Percentiles rank a stretch among this genome's conserved stretches.
Evolutionary conservation across 2,888 invertebrate genomes (phyloP).

Genomic region (Hedychridium roseum): DNA sequence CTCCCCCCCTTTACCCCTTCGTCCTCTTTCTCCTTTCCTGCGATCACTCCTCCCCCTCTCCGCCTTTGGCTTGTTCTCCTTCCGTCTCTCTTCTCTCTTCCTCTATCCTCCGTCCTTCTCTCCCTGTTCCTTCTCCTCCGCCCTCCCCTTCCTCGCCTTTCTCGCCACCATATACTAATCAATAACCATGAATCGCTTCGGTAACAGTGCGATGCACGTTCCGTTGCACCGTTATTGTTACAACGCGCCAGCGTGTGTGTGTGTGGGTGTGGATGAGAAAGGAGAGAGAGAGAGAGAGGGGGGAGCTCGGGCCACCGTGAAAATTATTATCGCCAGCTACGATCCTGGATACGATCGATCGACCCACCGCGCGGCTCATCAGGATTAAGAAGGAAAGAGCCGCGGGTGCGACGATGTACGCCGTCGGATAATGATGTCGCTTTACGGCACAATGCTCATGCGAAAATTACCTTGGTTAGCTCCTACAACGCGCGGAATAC

Average conservation of each 20-base stretch:
- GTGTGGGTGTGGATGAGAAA: too few species aligned
- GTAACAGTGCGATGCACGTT: conserved; percentile 49
- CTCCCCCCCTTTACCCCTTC: too few species aligned
- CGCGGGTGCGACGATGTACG: too few species aligned
- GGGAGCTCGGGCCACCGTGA: conserved; percentile 33
- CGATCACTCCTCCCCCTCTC: conserved; percentile 14
- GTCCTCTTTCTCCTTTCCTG: too few species aligned
- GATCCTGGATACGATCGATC: conserved; percentile 11
- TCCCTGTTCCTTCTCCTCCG: conserved; percentile 11
- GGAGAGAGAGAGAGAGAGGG: neutral
- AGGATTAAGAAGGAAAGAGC: too few species aligned
- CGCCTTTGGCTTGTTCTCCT: too few species aligned
- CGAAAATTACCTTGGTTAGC: too few species aligned
- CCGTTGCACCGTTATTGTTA: conserved; percentile 49
- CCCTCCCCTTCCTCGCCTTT: conserved; percentile 42
- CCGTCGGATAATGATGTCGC: too few species aligned
- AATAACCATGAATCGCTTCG: conserved; percentile 56
- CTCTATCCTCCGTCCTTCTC: conserved; percentile 1
- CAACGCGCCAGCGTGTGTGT: conserved; percentile 29
- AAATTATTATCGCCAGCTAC: conserved; percentile 40
- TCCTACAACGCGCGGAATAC: too few species aligned
- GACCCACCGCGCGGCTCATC: too few species aligned
- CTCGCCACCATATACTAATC: conserved; percentile 49
- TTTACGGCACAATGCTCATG: too few species aligned
- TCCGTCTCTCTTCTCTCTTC: neutral